Evolutionary conservation across 2,888 invertebrate genomes (phyloP).

Genomic region (Hermaeophaga mercurialis): DNA sequence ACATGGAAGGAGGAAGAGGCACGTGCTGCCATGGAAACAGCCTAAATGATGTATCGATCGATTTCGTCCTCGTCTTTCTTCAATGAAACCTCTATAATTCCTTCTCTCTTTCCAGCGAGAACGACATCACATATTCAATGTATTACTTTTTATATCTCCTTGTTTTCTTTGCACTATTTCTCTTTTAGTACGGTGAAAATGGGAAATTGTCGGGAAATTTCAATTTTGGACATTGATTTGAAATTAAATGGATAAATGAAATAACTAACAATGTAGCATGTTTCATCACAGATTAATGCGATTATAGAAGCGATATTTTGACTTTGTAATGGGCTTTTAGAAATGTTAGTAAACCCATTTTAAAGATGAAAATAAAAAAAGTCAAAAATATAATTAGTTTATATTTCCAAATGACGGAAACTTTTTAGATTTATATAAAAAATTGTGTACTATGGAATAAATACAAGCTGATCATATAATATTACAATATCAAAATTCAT

Average conservation of each 20-base stretch:
- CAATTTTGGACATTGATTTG: neutral
- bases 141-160: conserved; percentile 56
- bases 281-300: no score
- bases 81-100: conserved; percentile 11
- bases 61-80: conserved; percentile 51
- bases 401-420: no score
- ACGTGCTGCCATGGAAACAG: conserved; percentile 62
- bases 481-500: no score
- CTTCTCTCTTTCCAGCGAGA: conserved; percentile 45
- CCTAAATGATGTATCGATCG: conserved; percentile 62
- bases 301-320: no score
- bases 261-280: no score
- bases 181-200: conserved; percentile 27
- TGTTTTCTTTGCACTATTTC: conserved; percentile 38
- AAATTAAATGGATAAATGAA: neutral
- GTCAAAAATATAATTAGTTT: no score
- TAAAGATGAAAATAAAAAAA: no score
- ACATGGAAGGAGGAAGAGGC: conserved; percentile 53
- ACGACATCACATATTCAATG: conserved; percentile 60
- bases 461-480: no score
- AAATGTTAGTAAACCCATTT: no score
- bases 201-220: neutral
- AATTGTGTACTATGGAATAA: no score
- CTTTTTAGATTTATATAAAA: no score
- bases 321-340: no score